A percentile compares a stretch with the other conserved stretches of the same genome.
Evolutionary conservation across 2,797 vertebrate species (phyloP).

Genomic region (Enteromius treurensis): DNA sequence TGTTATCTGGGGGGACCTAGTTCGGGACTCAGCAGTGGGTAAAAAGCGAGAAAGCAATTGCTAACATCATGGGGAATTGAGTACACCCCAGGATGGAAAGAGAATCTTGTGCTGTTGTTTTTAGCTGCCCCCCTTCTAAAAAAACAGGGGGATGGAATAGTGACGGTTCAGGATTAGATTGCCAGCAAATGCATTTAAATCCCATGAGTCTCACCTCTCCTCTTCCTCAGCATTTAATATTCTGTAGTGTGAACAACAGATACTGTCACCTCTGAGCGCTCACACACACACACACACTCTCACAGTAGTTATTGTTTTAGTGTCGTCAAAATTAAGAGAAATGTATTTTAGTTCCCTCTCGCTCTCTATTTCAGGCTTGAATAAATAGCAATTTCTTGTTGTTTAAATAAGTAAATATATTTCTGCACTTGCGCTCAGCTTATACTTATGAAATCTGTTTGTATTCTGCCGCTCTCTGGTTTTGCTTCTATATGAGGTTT

Average conservation of each 20-base stretch:
- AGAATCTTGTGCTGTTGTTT: conserved; percentile 56
- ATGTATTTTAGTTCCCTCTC: conserved; percentile 12
- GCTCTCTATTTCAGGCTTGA: conserved; percentile 45
- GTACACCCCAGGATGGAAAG: conserved; percentile 47
- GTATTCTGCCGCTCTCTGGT: conserved; percentile 34
- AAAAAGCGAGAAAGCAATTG: conserved; percentile 60
- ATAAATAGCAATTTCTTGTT: conserved; percentile 54
- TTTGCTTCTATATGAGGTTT: conserved; percentile 32
- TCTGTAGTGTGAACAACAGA: conserved; percentile 51
- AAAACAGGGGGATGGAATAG: conserved; percentile 22
- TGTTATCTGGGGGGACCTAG: conserved; percentile 50
- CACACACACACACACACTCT: not conserved
- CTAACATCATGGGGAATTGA: conserved; percentile 60
- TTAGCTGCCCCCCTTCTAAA: not conserved
- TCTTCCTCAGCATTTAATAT: conserved; percentile 57
- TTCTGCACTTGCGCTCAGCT: conserved; percentile 30
- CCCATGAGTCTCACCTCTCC: conserved; percentile 54
- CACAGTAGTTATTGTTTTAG: conserved; percentile 39
- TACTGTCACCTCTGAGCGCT: conserved; percentile 33
- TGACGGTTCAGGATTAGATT: conserved; percentile 61
- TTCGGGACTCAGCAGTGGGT: conserved; percentile 49
- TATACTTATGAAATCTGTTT: conserved; percentile 42
- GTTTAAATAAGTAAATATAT: conserved; percentile 55
- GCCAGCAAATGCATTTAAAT: conserved; percentile 62
- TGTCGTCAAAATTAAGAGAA: conserved; percentile 51